Evolutionary conservation across 2,113 vertebrate genomes (phyloP), one percentile per base, ranked within the genome.

Genomic region (Pomatostomus ruficeps): DNA sequence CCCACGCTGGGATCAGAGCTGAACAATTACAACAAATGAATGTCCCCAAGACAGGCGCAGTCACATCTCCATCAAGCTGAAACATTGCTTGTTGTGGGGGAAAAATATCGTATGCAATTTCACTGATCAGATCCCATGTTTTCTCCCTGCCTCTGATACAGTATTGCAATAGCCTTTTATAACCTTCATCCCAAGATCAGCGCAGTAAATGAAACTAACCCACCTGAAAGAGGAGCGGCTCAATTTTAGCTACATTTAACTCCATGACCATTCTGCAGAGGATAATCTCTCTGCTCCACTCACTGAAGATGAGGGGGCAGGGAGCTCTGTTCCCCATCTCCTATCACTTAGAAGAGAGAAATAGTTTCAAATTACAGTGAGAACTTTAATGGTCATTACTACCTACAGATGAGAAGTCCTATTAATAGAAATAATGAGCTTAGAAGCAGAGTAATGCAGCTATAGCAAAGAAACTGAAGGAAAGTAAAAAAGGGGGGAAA

Each of bases 21-120:
- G 46, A 77, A 22, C 21, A 29, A 24, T 46, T 28, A n/a, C 8
- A 58, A 51, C 0, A 0, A n/a, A 25, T 6, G 6, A 43, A 31
- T 2, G 15, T 61, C 23, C 31, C 40, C 1, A 1, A 13, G 42
- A 85, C 48, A 29, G 24, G 19, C 0, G 0, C 17, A 18, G 28
- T 62, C 13, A 3, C 2, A 2, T 59, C 75, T 77, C 55, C 65
- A 26, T 84, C 43, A 21, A 79, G 55, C 48, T 74, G 78, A 85
- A 77, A 59, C 2, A 1, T 42, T 91, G 42, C 67, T 63, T 89
- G 45, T 77, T 77, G 21, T 9, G 24, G 19, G 14, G 45, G 31
- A 22, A 15, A 57, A 58, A 12, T 15, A 72, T 7, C 6, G 6
- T 73, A 65, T 43, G 8, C 21, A 16, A 36, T 82, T 70, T 76